Conservation (phyloP, 2,797 vertebrate genomes). For the Esox masquinongy region DNA sequence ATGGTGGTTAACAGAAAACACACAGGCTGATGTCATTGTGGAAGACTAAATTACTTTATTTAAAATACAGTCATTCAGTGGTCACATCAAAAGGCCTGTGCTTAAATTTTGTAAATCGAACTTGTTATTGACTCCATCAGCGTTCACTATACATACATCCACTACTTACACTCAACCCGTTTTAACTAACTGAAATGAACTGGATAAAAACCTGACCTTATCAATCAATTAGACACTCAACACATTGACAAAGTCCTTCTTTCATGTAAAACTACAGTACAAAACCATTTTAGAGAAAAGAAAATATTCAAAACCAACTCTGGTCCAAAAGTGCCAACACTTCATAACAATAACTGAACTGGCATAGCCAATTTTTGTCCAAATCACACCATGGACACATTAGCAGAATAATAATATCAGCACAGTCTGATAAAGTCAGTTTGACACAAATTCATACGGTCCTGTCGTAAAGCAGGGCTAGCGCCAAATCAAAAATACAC, state of each 20-base stretch:
- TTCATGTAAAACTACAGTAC: not conserved
- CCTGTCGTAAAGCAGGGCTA: conserved; percentile 18
- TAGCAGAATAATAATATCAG: not conserved
- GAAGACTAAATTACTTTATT: conserved; percentile 63
- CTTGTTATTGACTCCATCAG: conserved; percentile 6
- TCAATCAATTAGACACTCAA: conserved; percentile 23
- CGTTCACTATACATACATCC: conserved; percentile 7
- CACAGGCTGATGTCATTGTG: conserved; percentile 42
- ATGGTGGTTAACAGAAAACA: not conserved
- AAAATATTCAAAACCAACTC: conserved; percentile 59
- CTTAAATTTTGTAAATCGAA: not conserved
- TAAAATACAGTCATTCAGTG: conserved; percentile 42
- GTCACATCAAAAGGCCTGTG: conserved; percentile 29
- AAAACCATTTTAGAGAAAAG: conserved; percentile 49
- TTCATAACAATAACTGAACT: conserved; percentile 8
- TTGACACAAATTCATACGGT: conserved; percentile 28
- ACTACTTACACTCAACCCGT: not conserved
- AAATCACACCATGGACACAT: conserved; percentile 1
- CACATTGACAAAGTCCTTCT: not conserved
- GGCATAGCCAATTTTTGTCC: conserved; percentile 1
- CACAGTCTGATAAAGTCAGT: not conserved
- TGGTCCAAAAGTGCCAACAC: conserved; percentile 73
- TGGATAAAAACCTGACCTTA: not conserved
- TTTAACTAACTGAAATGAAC: not conserved
- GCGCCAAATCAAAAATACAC: conserved; percentile 4